Evolutionary conservation across 1,140 invertebrate genomes (phyloP), one percentile per base, ranked within the genome.

Genomic region (Condylostylus longicornis): DNA sequence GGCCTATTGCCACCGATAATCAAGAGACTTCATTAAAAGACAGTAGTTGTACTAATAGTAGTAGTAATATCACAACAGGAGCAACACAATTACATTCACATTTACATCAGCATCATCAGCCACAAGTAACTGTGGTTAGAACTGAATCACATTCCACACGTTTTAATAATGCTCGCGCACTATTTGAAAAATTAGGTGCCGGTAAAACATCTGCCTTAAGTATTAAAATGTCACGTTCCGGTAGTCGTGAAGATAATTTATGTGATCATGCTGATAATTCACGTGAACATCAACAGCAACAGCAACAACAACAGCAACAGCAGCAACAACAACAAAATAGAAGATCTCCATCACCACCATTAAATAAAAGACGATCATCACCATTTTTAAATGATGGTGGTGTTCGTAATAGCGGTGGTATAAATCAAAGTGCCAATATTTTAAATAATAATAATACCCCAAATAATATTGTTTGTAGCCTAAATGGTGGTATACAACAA

Each of bases 131-230:
- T 3, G 77, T 84, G n/a, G 80, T 81, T 28, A 68, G 85, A 34
- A 84, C 82, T 3, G 85, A 90, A 64, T 87, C 83, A 42, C 84
- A 89, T 55, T 74, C 88, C 42, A 78, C 83, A 13, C 66, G 89
- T 33, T 94, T 95, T 61, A 91, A 91, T 54, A 88, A 82, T 61
- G 89, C 89, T 1, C 67, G 86, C 21, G 88, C 88, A 18, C 69
- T 95, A 17, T 94, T 95, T 62, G 88, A 93, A 59, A 88, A 89
- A 52, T 67, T 94, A 38, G 86, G 86, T 17, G 60, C 67, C 18
- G 71, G 59, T 46, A 49, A 42, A 49, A 61, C 56, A 22, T 22
- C 31, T 8, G 23, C 41, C 18, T 45, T 60, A 3, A 57, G 49
- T 31, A 41, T 50, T 1, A 48, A 56, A 9, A 44, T 58, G 18